Evolutionary conservation across 2,797 vertebrate genomes (phyloP).

Genomic region (Pseudopleuronectes americanus): DNA sequence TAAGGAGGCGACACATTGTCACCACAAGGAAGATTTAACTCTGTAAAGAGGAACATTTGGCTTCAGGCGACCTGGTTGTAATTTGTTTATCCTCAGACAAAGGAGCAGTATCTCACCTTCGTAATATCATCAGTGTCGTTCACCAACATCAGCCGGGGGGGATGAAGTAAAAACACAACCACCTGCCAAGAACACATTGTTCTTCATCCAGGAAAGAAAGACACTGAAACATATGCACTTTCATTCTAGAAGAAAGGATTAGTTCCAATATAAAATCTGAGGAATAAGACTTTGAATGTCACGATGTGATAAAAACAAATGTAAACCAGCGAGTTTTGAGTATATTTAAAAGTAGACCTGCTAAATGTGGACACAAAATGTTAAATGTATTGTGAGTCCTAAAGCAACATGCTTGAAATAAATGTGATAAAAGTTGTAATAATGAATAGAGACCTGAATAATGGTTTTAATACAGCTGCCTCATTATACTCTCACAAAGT

Average conservation of each 20-base stretch:
- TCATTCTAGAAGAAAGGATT: too few relatives aligned
- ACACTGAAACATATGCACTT: not conserved
- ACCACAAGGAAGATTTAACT: conserved; percentile 50
- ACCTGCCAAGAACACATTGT: not conserved
- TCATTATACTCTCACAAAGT: not conserved
- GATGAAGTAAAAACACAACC: not conserved
- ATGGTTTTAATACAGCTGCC: too few relatives aligned
- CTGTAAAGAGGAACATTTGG: conserved; percentile 58
- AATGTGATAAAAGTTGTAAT: too few relatives aligned
- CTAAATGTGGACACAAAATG: too few relatives aligned
- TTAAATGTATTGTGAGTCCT: too few relatives aligned
- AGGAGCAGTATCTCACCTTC: conserved; percentile 60
- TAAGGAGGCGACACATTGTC: conserved; percentile 31
- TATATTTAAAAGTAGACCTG: too few relatives aligned
- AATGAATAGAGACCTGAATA: too few relatives aligned
- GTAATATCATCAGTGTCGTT: conserved; percentile 64
- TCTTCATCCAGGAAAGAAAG: conserved; percentile 7
- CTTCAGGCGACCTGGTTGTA: conserved; percentile 44
- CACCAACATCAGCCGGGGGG: conserved; percentile 31
- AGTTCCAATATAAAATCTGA: too few relatives aligned
- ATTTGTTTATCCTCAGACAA: conserved; percentile 67
- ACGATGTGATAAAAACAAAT: too few relatives aligned
- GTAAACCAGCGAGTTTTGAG: too few relatives aligned
- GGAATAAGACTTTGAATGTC: too few relatives aligned
- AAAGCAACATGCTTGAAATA: too few relatives aligned